These are phyloP conservation scores for Lysiphlebus fabarum DNA, from an alignment of 1,140 invertebrate genomes.

Conservation along the genomic window DNA sequence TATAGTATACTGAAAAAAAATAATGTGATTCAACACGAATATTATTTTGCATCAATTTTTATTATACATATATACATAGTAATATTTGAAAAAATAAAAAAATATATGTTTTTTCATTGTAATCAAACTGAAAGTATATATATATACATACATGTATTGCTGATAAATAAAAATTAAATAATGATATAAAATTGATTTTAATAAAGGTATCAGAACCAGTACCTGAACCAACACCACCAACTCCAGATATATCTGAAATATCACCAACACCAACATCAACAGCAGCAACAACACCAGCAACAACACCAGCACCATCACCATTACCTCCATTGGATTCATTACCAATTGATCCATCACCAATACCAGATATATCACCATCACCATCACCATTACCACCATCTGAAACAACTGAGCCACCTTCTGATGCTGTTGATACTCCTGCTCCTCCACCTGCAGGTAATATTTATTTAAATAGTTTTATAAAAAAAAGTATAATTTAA, in stretches of 20 bases:
- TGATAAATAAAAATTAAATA: conserved; percentile 6
- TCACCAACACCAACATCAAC: conserved; percentile 30
- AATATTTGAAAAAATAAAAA: too few relatives aligned
- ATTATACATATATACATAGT: not conserved
- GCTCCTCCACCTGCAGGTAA: too few relatives aligned
- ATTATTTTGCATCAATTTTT: not conserved
- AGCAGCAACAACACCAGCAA: conserved; percentile 35
- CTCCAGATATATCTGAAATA: conserved; percentile 31
- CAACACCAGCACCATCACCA: conserved; percentile 43
- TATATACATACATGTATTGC: not conserved
- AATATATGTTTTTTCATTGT: not conserved
- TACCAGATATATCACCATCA: conserved; percentile 51
- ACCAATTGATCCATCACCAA: conserved; percentile 49
- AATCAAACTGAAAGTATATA: not conserved
- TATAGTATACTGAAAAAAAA: not conserved
- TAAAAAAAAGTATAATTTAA: too few relatives aligned
- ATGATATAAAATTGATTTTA: conserved; percentile 29
- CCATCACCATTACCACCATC: conserved; percentile 43
- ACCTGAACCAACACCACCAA: conserved; percentile 28
- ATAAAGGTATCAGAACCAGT: conserved; percentile 32
- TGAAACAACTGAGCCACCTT: conserved; percentile 43
- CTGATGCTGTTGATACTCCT: conserved; percentile 37
- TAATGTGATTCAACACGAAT: conserved; percentile 18
- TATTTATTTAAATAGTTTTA: too few relatives aligned
- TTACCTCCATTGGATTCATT: conserved; percentile 47